Percentiles rank a stretch among this genome's conserved stretches.
phyloP scores from a whole-genome alignment of 2,888 invertebrate genomes.

The Poecilus cupreus region DNA sequence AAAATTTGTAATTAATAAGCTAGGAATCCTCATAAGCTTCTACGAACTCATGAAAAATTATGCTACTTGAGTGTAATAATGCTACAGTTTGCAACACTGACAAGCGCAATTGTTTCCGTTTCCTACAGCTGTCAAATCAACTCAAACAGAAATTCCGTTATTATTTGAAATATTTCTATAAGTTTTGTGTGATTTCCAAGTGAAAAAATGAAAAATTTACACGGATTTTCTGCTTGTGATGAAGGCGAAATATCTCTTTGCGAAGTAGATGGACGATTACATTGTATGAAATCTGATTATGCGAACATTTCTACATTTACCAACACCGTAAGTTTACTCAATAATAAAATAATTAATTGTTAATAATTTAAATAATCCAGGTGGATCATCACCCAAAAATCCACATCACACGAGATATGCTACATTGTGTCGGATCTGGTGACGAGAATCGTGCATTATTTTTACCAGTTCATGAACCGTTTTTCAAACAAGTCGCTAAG shows the following conservation, averaged over 20 bases:
- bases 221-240: slow-evolving; percentile 67
- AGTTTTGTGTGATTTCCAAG: background rate
- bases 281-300: slow-evolving; percentile 76
- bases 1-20: too few species aligned
- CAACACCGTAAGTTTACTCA: slow-evolving; percentile 75
- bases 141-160: too few species aligned
- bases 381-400: slow-evolving; percentile 82
- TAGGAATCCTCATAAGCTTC: too few species aligned
- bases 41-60: too few species aligned
- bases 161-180: too few species aligned
- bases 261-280: slow-evolving; percentile 79
- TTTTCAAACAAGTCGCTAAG: slow-evolving; percentile 84
- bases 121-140: too few species aligned
- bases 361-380: slow-evolving; percentile 68
- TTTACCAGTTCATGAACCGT: slow-evolving; percentile 81
- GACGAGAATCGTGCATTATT: slow-evolving; percentile 75
- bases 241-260: slow-evolving; percentile 77
- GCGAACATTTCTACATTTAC: slow-evolving; percentile 77
- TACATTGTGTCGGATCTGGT: slow-evolving; percentile 76
- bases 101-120: too few species aligned
- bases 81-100: too few species aligned
- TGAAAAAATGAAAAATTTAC: slow-evolving; percentile 67
- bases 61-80: too few species aligned
- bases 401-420: slow-evolving; percentile 79
- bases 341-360: too few species aligned